These are phyloP conservation scores for Ariolimax columbianus DNA, from an alignment of 2,888 invertebrate species.

Conservation along the genomic window DNA sequence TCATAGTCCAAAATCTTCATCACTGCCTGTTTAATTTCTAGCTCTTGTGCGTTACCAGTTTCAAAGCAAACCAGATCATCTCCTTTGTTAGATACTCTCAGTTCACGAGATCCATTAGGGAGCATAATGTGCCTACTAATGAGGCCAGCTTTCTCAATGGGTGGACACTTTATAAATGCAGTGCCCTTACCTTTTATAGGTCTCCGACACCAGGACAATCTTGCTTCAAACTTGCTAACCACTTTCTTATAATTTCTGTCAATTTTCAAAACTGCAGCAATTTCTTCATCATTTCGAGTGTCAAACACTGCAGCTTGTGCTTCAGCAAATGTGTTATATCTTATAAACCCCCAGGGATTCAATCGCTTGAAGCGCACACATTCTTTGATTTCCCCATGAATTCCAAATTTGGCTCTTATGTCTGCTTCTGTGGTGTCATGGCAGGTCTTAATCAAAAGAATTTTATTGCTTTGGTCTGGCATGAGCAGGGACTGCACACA, in stretches of 20 bases:
- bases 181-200: constrained; percentile 56
- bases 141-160: constrained; percentile 23
- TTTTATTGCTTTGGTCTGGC: constrained; percentile 62
- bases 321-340: constrained; percentile 52
- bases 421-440: constrained; percentile 43
- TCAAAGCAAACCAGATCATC: constrained; percentile 43
- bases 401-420: constrained; percentile 54
- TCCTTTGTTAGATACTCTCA: constrained; percentile 1
- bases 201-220: constrained; percentile 64
- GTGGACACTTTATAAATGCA: constrained; percentile 47
- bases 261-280: constrained; percentile 55
- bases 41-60: constrained; percentile 37
- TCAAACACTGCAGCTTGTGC: constrained; percentile 53
- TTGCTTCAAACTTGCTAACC: constrained; percentile 57
- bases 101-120: neutral
- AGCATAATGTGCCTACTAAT: neutral
- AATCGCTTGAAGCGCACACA: constrained; percentile 50
- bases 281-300: constrained; percentile 54
- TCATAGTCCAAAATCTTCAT: constrained; percentile 18
- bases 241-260: constrained; percentile 34
- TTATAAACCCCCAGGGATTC: constrained; percentile 64
- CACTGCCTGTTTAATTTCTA: constrained; percentile 22
- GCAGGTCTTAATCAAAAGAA: constrained; percentile 56
- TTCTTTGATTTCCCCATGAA: constrained; percentile 58
- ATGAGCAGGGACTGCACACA: constrained; percentile 60